A percentile compares a stretch with the other conserved stretches of the same genome.
Conservation (phyloP, 2,888 invertebrate species). For the Noctua janthe region DNA sequence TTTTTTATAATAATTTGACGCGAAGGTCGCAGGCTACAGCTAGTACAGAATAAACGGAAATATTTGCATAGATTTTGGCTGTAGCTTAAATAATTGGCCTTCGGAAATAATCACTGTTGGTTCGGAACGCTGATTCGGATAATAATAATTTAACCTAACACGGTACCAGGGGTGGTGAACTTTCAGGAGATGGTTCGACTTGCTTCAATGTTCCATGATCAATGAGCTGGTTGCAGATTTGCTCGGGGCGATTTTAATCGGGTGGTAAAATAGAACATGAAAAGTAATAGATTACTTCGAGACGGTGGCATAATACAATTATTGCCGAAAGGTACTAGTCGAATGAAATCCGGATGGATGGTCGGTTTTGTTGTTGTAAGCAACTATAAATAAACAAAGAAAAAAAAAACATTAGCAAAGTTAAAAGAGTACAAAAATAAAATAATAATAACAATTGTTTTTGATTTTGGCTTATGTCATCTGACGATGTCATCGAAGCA, state of each 20-base stretch:
- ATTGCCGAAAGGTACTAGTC: background rate
- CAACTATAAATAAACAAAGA: too few relatives aligned
- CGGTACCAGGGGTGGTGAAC: background rate
- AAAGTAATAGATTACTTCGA: background rate
- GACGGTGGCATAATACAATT: too few relatives aligned
- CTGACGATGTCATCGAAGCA: too few relatives aligned
- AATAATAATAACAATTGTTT: too few relatives aligned
- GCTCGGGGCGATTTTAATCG: background rate
- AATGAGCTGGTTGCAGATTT: background rate
- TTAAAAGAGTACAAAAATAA: too few relatives aligned
- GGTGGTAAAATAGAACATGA: background rate
- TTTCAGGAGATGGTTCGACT: background rate
- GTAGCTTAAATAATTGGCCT: conserved; percentile 14
- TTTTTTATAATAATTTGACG: too few relatives aligned
- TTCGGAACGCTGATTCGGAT: background rate
- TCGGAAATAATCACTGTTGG: conserved; percentile 15
- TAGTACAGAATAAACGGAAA: background rate
- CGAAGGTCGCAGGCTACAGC: too few relatives aligned
- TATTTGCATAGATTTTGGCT: background rate
- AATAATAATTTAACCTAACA: background rate
- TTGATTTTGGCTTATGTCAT: too few relatives aligned
- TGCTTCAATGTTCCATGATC: background rate
- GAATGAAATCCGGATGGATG: background rate
- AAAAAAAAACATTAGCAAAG: too few relatives aligned
- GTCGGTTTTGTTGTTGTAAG: too few relatives aligned